Evolutionary conservation across 2,797 vertebrate species (phyloP).

Genomic region (Nothura maculosa): DNA sequence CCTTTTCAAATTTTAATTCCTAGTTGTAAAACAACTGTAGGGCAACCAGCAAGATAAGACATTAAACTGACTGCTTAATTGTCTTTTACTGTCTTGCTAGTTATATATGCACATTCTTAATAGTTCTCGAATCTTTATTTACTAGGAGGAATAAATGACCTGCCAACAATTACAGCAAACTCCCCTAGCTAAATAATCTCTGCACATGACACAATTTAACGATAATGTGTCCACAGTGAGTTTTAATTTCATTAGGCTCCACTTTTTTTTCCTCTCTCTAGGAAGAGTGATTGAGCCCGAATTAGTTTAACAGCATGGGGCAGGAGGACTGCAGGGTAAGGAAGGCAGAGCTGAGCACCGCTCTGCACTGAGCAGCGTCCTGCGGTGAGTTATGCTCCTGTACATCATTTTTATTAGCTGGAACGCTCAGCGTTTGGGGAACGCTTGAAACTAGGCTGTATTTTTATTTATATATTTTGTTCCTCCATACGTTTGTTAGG

Average conservation of each 20-base stretch:
- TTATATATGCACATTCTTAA: slow-evolving; percentile 77
- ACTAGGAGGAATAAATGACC: slow-evolving; percentile 60
- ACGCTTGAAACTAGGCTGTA: not conserved
- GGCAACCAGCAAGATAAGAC: slow-evolving; percentile 81
- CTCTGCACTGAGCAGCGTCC: not conserved
- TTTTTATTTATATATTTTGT: slow-evolving; percentile 23
- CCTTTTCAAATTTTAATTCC: slow-evolving; percentile 99
- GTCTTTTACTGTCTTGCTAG: slow-evolving; percentile 77
- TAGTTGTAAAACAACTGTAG: slow-evolving; percentile 90
- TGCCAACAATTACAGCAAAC: slow-evolving; percentile 48
- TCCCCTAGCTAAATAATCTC: slow-evolving; percentile 43
- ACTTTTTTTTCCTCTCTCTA: not conserved
- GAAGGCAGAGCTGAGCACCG: not conserved
- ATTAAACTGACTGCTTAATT: slow-evolving; percentile 84
- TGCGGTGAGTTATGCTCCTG: slow-evolving; percentile 23
- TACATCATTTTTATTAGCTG: slow-evolving; percentile 54
- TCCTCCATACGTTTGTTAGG: not conserved
- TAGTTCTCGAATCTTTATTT: slow-evolving; percentile 75
- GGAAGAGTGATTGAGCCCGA: slow-evolving; percentile 54
- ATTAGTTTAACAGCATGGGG: slow-evolving; percentile 65
- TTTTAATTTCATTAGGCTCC: slow-evolving; percentile 44
- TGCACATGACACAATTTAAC: not conserved
- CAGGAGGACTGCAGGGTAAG: slow-evolving; percentile 47
- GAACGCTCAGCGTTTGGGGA: not conserved
- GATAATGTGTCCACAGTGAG: slow-evolving; percentile 28